Percentiles rank a stretch among this genome's conserved stretches.
Evolutionary conservation across 2,797 vertebrate genomes (phyloP).

Genomic region (Sebastes miniatus): DNA sequence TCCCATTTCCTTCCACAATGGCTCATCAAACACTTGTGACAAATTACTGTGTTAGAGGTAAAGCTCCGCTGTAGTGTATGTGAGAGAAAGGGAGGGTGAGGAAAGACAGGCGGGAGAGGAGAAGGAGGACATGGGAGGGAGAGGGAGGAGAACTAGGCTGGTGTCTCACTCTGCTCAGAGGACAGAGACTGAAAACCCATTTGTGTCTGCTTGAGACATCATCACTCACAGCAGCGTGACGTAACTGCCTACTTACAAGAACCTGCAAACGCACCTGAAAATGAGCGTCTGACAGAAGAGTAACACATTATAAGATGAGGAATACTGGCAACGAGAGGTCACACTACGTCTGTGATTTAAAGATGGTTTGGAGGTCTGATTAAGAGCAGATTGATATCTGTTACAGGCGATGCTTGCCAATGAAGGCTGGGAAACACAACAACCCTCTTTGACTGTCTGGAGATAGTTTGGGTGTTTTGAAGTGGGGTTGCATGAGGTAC

Average conservation of each 20-base stretch:
- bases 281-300: neutral
- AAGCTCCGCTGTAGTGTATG: constrained; percentile 17
- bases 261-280: neutral
- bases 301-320: neutral
- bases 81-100: constrained; percentile 1
- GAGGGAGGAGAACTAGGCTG: neutral
- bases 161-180: constrained; percentile 8
- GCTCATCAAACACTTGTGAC: constrained; percentile 47
- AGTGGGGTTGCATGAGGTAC: no score
- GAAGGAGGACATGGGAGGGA: neutral
- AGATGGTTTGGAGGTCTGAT: neutral
- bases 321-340: neutral
- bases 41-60: constrained; percentile 38
- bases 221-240: constrained; percentile 30
- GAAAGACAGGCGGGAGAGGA: neutral
- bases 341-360: neutral
- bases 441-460: neutral
- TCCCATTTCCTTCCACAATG: constrained; percentile 33
- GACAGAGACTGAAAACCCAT: constrained; percentile 32
- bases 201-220: constrained; percentile 19
- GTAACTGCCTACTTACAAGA: neutral
- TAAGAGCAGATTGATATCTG: neutral
- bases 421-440: neutral
- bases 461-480: neutral
- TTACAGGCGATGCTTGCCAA: neutral